Evolutionary conservation across 2,797 vertebrate genomes (phyloP).

Genomic region (Gymnopithys bicolor): DNA sequence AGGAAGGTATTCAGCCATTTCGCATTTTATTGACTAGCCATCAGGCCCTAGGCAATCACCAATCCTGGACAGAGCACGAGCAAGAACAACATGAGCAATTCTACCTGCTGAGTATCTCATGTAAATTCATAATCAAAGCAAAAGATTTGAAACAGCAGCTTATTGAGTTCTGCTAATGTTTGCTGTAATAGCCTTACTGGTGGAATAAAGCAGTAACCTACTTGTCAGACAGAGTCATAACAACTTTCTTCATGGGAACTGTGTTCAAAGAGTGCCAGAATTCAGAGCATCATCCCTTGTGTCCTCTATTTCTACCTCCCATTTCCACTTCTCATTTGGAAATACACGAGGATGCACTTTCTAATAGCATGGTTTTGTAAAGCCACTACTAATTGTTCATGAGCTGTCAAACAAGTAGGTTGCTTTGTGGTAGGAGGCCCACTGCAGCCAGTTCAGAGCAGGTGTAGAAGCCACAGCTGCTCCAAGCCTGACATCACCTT

Average conservation of each 20-base stretch:
- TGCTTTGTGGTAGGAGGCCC: background rate
- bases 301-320: background rate
- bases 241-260: background rate
- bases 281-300: background rate
- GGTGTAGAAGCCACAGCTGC: background rate
- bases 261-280: background rate
- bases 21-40: background rate
- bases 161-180: background rate
- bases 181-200: background rate
- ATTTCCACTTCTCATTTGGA: background rate
- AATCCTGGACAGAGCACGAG: background rate
- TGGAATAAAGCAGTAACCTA: background rate
- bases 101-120: background rate
- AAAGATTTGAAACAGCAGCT: background rate
- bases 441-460: background rate
- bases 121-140: background rate
- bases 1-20: background rate
- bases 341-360: background rate
- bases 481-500: background rate
- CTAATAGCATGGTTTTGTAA: background rate
- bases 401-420: background rate
- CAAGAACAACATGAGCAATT: background rate
- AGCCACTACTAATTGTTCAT: background rate
- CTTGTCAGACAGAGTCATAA: background rate
- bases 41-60: background rate